phyloP scores from a whole-genome alignment of 2,113 vertebrate genomes.

The Stigmatopora nigra region DNA sequence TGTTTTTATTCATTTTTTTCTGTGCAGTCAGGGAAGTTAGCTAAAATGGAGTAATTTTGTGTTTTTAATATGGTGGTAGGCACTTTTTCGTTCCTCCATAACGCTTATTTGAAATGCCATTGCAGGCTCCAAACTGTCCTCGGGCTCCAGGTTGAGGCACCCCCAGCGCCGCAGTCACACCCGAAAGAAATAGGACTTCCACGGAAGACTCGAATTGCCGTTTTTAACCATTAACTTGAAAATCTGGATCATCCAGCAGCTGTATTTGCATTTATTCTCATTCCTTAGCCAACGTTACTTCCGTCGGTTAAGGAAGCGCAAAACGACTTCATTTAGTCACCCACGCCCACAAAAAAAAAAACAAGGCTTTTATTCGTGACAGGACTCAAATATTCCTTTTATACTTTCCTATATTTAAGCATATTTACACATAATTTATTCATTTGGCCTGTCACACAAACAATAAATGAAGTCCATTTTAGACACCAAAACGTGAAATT shows the following conservation, averaged over 20 bases:
- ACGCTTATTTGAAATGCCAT: not conserved
- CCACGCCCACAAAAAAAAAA: not conserved
- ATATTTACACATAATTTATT: conserved; percentile 14
- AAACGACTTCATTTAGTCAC: not conserved
- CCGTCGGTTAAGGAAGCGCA: not conserved
- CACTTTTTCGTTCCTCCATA: not conserved
- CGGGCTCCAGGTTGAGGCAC: conserved; percentile 47
- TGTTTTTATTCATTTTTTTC: too few species aligned
- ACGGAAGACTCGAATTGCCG: not conserved
- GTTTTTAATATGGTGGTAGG: not conserved
- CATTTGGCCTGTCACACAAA: conserved; percentile 9
- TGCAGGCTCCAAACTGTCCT: conserved; percentile 53
- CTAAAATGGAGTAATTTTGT: too few species aligned
- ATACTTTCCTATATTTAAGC: conserved; percentile 13
- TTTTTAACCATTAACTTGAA: not conserved
- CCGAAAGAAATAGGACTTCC: conserved; percentile 21
- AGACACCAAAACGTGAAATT: too few species aligned
- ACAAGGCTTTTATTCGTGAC: conserved; percentile 4
- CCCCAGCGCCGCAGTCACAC: conserved; percentile 46
- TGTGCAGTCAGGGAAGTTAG: too few species aligned
- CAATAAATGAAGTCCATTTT: conserved; percentile 37
- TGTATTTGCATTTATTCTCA: not conserved
- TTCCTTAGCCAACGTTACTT: not conserved
- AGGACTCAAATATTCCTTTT: conserved; percentile 13
- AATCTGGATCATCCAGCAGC: conserved; percentile 8